phyloP scores from a whole-genome alignment of 2,113 vertebrate genomes.

The Sturnira hondurensis region DNA sequence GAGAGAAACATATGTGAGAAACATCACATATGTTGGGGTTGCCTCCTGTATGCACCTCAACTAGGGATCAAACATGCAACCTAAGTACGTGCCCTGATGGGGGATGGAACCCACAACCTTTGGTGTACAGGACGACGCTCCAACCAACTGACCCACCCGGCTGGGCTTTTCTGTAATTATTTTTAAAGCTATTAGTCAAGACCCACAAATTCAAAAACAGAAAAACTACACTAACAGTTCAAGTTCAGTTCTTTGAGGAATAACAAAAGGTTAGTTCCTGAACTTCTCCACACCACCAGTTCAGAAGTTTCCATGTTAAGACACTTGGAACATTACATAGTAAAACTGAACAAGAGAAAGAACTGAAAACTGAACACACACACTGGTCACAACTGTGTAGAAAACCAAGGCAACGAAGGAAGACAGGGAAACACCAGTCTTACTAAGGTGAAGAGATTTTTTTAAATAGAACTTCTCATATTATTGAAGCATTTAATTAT shows the following conservation, averaged over 20 bases:
- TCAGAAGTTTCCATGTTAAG: not conserved
- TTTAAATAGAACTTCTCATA: not conserved
- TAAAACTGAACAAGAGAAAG: not conserved
- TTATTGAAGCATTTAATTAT: slow-evolving; percentile 6
- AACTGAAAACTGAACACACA: not conserved
- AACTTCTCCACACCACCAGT: not conserved
- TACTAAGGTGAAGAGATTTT: not conserved
- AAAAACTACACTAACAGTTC: not conserved
- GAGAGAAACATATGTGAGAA: too few species aligned
- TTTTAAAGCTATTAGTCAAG: slow-evolving; percentile 1
- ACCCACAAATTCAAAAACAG: not conserved
- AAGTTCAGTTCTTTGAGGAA: not conserved
- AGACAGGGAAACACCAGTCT: not conserved
- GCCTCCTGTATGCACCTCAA: too few species aligned
- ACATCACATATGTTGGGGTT: too few species aligned
- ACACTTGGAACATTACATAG: not conserved
- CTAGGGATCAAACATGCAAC: too few species aligned
- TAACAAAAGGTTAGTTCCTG: not conserved
- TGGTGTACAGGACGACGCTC: too few species aligned
- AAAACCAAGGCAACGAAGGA: not conserved
- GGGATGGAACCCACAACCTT: too few species aligned
- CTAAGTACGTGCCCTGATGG: too few species aligned
- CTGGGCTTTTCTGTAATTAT: not conserved
- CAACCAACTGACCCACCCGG: too few species aligned
- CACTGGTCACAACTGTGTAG: not conserved